Evolutionary conservation across 2,113 vertebrate species (phyloP).

Genomic region (Ariopsis seemanni): DNA sequence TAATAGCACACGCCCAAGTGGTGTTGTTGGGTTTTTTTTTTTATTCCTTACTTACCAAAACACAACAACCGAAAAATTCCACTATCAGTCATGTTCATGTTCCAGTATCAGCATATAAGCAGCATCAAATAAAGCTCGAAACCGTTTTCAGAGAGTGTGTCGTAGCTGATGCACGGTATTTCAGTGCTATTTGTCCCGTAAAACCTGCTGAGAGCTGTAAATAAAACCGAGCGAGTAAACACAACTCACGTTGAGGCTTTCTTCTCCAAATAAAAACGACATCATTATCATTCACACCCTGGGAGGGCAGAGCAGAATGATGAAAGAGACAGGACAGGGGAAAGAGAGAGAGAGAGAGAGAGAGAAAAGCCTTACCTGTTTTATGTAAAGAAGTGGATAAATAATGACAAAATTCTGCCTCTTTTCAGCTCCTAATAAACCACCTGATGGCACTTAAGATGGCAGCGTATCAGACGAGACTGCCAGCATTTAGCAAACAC

Average conservation of each 20-base stretch:
- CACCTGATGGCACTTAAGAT: conserved; percentile 55
- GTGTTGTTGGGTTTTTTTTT: no score
- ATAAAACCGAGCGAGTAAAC: conserved; percentile 24
- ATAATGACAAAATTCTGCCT: conserved; percentile 29
- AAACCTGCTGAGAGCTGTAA: conserved; percentile 26
- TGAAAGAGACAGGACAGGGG: background rate
- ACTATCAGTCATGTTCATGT: background rate
- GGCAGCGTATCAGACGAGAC: conserved; percentile 60
- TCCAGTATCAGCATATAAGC: background rate
- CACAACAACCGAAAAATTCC: background rate
- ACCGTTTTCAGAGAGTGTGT: background rate
- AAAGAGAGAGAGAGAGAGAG: background rate
- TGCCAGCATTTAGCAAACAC: conserved; percentile 58
- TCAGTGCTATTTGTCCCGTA: background rate
- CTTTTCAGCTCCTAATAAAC: conserved; percentile 49
- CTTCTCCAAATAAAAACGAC: conserved; percentile 28
- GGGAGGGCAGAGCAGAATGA: conserved; percentile 17
- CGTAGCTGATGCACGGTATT: background rate
- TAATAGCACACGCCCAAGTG: background rate
- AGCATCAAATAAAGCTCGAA: background rate
- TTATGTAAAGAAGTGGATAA: conserved; percentile 55
- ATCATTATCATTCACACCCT: conserved; percentile 23
- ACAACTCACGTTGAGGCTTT: conserved; percentile 18
- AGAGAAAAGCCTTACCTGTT: conserved; percentile 7
- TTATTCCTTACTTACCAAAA: background rate